Base-by-base conservation (phyloP, 2,113 vertebrate genomes). In the Podiceps cristatus region DNA sequence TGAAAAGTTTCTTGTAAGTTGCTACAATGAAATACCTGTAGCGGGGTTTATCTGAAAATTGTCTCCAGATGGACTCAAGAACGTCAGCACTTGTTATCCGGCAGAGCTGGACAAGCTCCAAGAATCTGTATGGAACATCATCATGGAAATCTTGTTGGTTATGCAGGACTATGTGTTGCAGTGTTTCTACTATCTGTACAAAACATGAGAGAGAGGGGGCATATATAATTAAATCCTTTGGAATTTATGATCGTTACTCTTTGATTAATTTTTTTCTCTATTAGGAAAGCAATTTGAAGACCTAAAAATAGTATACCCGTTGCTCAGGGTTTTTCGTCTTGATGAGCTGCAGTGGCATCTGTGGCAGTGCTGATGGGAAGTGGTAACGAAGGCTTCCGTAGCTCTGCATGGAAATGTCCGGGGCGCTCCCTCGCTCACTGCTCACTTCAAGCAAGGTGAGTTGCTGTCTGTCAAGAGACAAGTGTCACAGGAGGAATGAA, bases 61-160 rank as follows among this genome's bases (percentile, higher is more conserved):
- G 97, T 62, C 92, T 98, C 98, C 98, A 99, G 84, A 99, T 56
- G 9, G 79, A 92, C 17, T 98, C 97, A 5, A 99, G 78, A 69
- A 64, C 74, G 33, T 98, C 98, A 52, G 89, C 23, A 0, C 96
- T 96, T 16, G 87, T 60, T 27, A 68, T 44, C 47, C 98, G 96
- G 37, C 98, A 95, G 24, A 99, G 97, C 45, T 99, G 98, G 69
- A 98, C 95, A 1, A 99, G 92, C 67, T 98, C 96, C 44, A 99
- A 83, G 49, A 97, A 90, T 9, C 98, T 98, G 53, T 98, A 94
- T 3, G 98, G 98, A 45, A 96, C 96, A 23, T 98, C 76, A 3
- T 88, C 96, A 5, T 99, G 98, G 71, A 99, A 91, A 25, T 96
- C 83, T 33, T 98, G 93, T 18, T 94, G 97, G 72, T 99, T 98